These are phyloP conservation scores for Donacobius atricapilla DNA, from an alignment of 2,113 vertebrate species.

Conservation along the genomic window DNA sequence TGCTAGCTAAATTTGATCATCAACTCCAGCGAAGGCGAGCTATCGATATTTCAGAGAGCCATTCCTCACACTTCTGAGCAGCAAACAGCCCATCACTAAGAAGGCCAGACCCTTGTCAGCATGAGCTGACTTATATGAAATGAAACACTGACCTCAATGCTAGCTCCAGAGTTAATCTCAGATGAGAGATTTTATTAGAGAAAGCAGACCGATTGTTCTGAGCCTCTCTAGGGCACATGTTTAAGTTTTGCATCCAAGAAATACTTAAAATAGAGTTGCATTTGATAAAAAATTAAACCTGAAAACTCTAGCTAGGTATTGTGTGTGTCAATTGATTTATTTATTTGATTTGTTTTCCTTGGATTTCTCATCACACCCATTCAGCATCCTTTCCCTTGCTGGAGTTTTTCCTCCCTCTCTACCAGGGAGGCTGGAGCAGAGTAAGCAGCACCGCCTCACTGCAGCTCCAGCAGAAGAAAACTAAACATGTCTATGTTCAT, in stretches of 20 bases:
- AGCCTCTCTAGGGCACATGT: not conserved
- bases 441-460: not conserved
- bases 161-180: conserved; percentile 10
- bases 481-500: not conserved
- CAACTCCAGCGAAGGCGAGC: not conserved
- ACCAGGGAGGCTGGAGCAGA: not conserved
- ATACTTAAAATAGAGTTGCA: not conserved
- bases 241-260: not conserved
- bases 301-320: not conserved
- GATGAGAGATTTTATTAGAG: conserved; percentile 5
- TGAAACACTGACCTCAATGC: conserved; percentile 1
- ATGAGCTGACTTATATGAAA: not conserved
- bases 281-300: not conserved
- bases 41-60: conserved; percentile 41
- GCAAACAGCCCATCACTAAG: conserved; percentile 47
- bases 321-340: fast-evolving
- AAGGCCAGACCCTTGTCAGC: conserved; percentile 31
- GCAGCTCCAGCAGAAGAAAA: not conserved
- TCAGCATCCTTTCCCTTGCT: not conserved
- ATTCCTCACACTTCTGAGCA: conserved; percentile 54
- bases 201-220: not conserved
- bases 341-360: not conserved
- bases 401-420: not conserved
- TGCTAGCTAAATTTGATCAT: not conserved
- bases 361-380: fast-evolving